Evolutionary conservation across 1,140 invertebrate genomes (phyloP), one percentile per base, ranked within the genome.

Genomic region (Plutomurus gul): DNA sequence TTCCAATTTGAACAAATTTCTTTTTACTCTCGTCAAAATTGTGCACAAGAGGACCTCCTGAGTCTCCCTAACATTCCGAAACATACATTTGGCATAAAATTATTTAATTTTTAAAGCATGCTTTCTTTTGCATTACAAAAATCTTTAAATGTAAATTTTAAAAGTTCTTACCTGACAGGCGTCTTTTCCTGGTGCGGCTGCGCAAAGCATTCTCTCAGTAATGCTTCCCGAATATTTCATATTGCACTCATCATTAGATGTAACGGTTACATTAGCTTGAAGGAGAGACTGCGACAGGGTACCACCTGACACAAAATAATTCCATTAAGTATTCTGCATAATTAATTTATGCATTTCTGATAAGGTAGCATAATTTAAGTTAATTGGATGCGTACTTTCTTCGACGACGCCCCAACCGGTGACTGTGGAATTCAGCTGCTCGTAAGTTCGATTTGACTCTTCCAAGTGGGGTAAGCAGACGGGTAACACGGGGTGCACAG

Each of bases 151-250:
- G n/a, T n/a, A n/a, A n/a, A n/a, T n/a, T n/a, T n/a, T n/a, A n/a
- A n/a, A n/a, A n/a, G 39, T 25, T 10, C 11, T 65, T 72, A 75
- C 79, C 37, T 81, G 79, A 60, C 80, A 81, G 3, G 82, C 74
- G 74, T 83, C 80, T 37, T 36, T 79, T 30, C 46, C 56, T 6
- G 60, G 73, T 25, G 72, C 77, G 1, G 75, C 30, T 0, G 82
- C 82, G 56, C 82, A 83, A 6, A 83, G 22, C 82, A 83, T 83
- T 51, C 82, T 75, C 0, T 37, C 20, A 3, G 82, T 83, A 18
- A 81, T 78, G 25, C 30, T 75, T 7, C 51, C 75, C 25, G 79
- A 60, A 30, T 83, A 83, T 18, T 56, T 39, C 6, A 16, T 22
- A 5, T 13, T 13, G 27, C 82, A 83, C 10, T 77, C 47, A 4